phyloP scores from a whole-genome alignment of 2,797 vertebrate species.

The Okamejei kenojei region DNA sequence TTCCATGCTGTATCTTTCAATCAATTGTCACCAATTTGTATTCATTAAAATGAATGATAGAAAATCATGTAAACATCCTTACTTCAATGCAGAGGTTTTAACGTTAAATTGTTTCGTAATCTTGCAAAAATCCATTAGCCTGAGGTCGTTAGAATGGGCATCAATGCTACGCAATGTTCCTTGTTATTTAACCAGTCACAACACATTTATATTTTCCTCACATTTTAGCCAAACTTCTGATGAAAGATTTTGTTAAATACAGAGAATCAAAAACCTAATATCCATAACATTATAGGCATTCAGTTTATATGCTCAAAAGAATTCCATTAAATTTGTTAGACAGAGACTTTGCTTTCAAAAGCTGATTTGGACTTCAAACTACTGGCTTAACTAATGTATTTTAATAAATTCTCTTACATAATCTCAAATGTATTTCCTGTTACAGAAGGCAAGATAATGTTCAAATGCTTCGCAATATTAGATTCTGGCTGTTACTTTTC shows the following conservation, averaged over 20 bases:
- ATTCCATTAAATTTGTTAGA: conserved; percentile 24
- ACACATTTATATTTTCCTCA: background rate
- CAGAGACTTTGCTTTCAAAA: background rate
- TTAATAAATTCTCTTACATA: background rate
- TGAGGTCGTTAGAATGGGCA: background rate
- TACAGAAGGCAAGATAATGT: no score
- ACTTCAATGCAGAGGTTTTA: background rate
- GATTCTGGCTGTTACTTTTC: background rate
- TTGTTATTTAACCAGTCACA: background rate
- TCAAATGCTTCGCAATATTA: background rate
- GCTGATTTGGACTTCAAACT: background rate
- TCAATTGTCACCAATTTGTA: background rate
- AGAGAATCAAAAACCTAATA: conserved; percentile 13
- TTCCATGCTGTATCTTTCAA: no score
- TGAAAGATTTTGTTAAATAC: background rate
- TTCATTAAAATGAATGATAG: background rate
- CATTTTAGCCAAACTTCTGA: background rate
- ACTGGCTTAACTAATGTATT: background rate
- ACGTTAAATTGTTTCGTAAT: background rate
- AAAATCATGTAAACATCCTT: background rate
- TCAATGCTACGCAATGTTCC: background rate
- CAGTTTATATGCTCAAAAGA: background rate
- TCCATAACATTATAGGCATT: background rate
- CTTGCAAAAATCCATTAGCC: background rate
- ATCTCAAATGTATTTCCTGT: background rate